Evolutionary conservation across 2,797 vertebrate species (phyloP), one percentile per base, ranked within the genome.

Genomic region (Falco rusticolus): DNA sequence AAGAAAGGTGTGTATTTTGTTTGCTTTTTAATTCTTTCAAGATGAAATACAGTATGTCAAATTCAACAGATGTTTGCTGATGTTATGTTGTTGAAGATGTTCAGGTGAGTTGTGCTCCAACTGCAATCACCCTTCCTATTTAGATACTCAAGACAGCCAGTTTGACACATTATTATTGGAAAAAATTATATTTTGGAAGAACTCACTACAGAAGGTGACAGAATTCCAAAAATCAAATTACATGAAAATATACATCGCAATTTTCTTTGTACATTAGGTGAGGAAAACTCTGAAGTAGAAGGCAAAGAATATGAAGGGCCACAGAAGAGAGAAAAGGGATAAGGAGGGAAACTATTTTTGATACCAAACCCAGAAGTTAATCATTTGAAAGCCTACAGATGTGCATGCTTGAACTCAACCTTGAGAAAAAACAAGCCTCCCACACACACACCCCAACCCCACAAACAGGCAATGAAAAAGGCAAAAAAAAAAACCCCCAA

Each of bases 241-340:
- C 99, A 99, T 99, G 98, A 99, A 99, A 99, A 99, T 99, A 99
- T 99, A 99, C 99, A 99, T 99, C 98, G 98, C 98, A 98, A 99
- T 99, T 99, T 97, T 99, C 98, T 99, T 99, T 99, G 98, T 99
- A 99, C 99, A 99, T 98, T 98, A 99, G 98, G 98, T 98, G 98
- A 98, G 98, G 97, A 98, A 98, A 98, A 97, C 97, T 97, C 98
- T 98, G 91, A 98, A 98, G 96, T 97, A 97, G 98, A 98, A 97
- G 96, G 95, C 95, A 97, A 93, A 97, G 96, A 98, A 97, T 90
- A 95, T 91, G 94, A 96, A 97, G 97, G 96, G 91, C 70, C 94
- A 97, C 78, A 93, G 97, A 80, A 87, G 95, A 94, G 95, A 97
- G 72, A 94, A 97, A 96, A 96, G 74, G 56, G 88, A 74, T 45